Conservation (phyloP, 2,113 vertebrate genomes). For the Dasyprocta punctata region DNA sequence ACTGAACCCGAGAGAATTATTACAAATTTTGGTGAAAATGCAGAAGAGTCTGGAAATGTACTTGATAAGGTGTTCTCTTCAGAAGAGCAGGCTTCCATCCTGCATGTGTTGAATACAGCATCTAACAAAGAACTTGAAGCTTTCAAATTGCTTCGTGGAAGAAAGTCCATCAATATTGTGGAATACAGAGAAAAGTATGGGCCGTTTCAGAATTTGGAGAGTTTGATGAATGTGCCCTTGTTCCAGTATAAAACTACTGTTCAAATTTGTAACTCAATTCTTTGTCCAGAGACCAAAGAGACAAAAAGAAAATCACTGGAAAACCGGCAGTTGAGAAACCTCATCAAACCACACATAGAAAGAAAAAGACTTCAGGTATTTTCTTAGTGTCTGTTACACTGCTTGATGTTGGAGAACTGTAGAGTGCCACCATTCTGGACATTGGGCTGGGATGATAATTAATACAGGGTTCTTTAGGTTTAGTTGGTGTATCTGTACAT, state of each 20-base stretch:
- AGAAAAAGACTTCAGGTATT: conserved; percentile 87
- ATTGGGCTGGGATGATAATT: neutral
- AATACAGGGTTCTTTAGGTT: neutral
- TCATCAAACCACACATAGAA: conserved; percentile 88
- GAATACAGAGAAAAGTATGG: conserved; percentile 85
- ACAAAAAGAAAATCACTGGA: conserved; percentile 79
- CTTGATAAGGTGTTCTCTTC: conserved; percentile 85
- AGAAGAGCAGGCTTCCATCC: conserved; percentile 85
- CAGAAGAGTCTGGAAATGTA: conserved; percentile 37
- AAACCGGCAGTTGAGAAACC: conserved; percentile 75
- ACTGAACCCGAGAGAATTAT: conserved; percentile 76
- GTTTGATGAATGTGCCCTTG: conserved; percentile 84
- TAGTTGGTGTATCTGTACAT: neutral
- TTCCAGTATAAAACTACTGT: conserved; percentile 87
- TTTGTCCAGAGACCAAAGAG: conserved; percentile 78
- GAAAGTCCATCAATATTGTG: conserved; percentile 83
- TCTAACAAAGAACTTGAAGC: conserved; percentile 83
- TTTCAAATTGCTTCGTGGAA: conserved; percentile 86
- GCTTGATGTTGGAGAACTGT: conserved; percentile 59
- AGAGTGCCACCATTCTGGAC: neutral
- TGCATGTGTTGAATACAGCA: conserved; percentile 86
- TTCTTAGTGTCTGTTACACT: conserved; percentile 53
- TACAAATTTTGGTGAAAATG: conserved; percentile 13
- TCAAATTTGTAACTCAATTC: conserved; percentile 86
- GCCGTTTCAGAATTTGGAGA: conserved; percentile 86